Base-by-base conservation (phyloP, 92 coral and sea anemone species). In the Epizoanthus rinbou region DNA sequence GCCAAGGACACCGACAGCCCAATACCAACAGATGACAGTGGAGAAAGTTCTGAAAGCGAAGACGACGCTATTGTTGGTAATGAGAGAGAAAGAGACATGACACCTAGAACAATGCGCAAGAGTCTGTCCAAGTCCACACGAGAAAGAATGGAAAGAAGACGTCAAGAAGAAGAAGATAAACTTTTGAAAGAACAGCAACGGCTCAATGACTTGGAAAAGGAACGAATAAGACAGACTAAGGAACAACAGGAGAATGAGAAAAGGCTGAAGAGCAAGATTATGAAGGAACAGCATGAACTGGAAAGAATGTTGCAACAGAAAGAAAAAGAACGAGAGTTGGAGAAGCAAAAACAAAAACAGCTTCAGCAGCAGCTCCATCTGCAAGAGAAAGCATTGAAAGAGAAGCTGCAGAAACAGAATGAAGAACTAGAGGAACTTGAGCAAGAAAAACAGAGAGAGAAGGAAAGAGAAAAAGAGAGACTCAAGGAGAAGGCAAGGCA, bases 71-170 rank as follows among this genome's bases (percentile, higher is more conserved):
- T 64, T 18, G 67, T 59, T 2, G 64, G 14, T 16, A 21, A 16
- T 9, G 75, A 58, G 64, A 57, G 37, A 69, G 71, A 69, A 6
- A 70, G 94, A 47, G 94, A 91, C 60, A 88, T 93, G 94, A 93
- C 98, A 6, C 98, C 98, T 35, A 89, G 88, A 74, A 89, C 98
- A 43, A 89, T 89, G 93, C 85, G 99, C 63, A 94, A 96, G 74
- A 96, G 98, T 56, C 88, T 96, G 85, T 96, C 99, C 18, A 96
- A 96, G 86, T 96, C 99, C 13, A 96, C 99, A 22, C 89, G 99
- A 21, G 99, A 96, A 74, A 92, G 98, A 47, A 90, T 96, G 99
- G 97, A 96, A 80, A 83, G 98, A 56, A 93, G 86, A 83, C 74
- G 96, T 41, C 88, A 87, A 53, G 87, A 91, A 84, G 99, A 96